phyloP scores from a whole-genome alignment of 2,113 vertebrate species.

The Ranitomeya variabilis region DNA sequence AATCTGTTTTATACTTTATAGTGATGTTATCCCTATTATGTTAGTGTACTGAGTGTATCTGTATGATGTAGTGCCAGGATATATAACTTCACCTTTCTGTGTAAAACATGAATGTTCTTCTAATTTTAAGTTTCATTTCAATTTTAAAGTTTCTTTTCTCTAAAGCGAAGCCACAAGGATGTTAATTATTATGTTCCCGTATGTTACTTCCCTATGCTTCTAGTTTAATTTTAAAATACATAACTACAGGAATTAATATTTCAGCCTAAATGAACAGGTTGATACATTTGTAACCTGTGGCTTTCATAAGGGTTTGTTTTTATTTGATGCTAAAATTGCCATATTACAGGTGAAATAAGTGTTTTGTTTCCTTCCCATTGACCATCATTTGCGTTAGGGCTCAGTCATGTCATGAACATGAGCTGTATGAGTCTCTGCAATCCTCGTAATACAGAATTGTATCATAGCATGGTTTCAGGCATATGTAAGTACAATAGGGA shows the following conservation, averaged over 20 bases:
- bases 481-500: no score
- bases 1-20: no score
- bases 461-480: no score
- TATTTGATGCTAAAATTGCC: not conserved
- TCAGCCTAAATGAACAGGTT: no score
- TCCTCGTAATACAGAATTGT: no score
- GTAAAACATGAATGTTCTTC: not conserved
- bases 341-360: not conserved
- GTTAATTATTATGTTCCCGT: not conserved
- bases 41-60: no score
- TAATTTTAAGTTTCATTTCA: not conserved
- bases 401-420: not conserved
- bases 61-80: no score
- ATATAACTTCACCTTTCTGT: no score
- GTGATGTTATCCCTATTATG: no score
- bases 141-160: not conserved
- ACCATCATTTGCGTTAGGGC: not conserved
- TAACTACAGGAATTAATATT: not conserved
- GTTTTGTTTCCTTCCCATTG: not conserved
- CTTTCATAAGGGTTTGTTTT: not conserved
- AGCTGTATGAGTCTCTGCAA: not conserved
- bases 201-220: not conserved
- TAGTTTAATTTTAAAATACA: not conserved
- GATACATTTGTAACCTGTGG: not conserved
- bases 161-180: not conserved